Evolutionary conservation across 2,888 invertebrate species (phyloP), one percentile per base, ranked within the genome.

Genomic region (Pseudococcus viburni): DNA sequence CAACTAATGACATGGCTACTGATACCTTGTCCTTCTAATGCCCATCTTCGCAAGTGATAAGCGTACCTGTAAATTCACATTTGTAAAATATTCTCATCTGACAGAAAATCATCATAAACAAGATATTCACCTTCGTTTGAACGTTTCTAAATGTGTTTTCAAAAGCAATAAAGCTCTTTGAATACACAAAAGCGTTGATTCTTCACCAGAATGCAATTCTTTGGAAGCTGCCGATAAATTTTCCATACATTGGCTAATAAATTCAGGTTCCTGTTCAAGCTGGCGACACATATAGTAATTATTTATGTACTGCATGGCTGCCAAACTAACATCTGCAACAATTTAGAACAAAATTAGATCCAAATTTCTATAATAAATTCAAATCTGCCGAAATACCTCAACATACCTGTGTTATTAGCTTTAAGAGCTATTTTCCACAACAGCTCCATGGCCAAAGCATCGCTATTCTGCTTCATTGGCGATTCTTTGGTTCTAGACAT

Each of bases 201-300:
- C 97, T 90, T 96, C 95, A 91, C 94, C 91, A 89, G 92, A 90
- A 89, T 91, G 91, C 3, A 96, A 92, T 90, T 96, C 95, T 90
- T 95, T 94, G 0, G 96, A 95, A 0, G 97, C 96, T 73, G 96
- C 96, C 51, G 95, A 95, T 77, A 98, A 93, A 91, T 97, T 96
- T 86, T 96, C 95, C 98, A 98, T 98, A 91, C 98, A 98, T 90
- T 97, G 95, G 73, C 96, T 94, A 0, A 98, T 96, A 91, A 98
- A 98, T 91, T 98, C 98, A 89, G 96, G 96, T 92, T 98, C 98
- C 90, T 97, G 95, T 90, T 97, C 96, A 77, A 98, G 92, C 91
- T 97, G 96, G 89, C 97, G 96, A 9, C 97, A 96, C 94, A 98
- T 97, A 92, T 98, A 98, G 92, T 97, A 98, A 91, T 96, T 95